Conservation (phyloP, 2,888 invertebrate genomes). For the Hipparchia sbordonii region DNA sequence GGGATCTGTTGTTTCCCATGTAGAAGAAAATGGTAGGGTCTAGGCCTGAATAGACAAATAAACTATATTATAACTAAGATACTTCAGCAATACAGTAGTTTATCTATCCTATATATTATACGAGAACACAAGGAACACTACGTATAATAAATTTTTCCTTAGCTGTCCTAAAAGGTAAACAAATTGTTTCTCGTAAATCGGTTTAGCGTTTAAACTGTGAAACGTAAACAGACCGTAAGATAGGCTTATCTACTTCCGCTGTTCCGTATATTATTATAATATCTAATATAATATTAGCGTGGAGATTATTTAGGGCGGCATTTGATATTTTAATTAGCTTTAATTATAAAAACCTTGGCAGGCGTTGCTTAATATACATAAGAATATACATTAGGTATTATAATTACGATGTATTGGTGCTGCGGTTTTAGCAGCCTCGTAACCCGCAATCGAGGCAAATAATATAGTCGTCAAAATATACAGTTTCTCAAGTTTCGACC, state of each 20-base stretch:
- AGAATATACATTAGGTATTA: not conserved
- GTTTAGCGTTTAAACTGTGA: too few species aligned
- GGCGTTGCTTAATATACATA: constrained; percentile 3
- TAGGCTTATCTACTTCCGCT: too few species aligned
- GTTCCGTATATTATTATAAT: too few species aligned
- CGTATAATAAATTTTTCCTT: too few species aligned
- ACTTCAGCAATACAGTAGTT: too few species aligned
- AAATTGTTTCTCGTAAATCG: too few species aligned
- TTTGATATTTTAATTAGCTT: not conserved
- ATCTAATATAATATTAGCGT: too few species aligned
- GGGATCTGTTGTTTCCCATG: constrained; percentile 90
- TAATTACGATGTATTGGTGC: not conserved
- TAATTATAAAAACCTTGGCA: constrained; percentile 8
- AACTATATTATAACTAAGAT: not conserved
- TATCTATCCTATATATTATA: too few species aligned
- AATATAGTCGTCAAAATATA: constrained; percentile 16
- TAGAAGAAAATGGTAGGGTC: constrained; percentile 95
- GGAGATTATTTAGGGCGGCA: too few species aligned
- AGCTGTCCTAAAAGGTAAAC: too few species aligned
- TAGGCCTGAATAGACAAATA: constrained; percentile 77
- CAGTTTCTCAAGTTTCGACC: constrained; percentile 12
- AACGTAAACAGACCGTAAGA: too few species aligned
- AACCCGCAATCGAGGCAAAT: constrained; percentile 18
- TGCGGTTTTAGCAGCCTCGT: constrained; percentile 12
- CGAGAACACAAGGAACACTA: too few species aligned